Conservation (phyloP, 2,888 invertebrate genomes). For the Aelia acuminata region DNA sequence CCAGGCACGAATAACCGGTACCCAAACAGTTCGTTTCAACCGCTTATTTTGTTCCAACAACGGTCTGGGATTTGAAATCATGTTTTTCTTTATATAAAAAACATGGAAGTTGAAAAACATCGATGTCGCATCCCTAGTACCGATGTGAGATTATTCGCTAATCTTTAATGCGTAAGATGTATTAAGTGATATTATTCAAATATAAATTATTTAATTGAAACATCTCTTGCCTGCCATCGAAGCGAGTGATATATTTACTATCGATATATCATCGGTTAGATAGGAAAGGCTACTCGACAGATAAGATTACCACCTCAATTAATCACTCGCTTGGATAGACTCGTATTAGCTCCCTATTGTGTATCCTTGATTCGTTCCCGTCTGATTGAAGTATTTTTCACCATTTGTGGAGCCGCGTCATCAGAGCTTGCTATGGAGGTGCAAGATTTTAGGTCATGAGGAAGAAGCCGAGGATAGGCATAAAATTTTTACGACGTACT, state of each 20-base stretch:
- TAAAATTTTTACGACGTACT: slow-evolving; percentile 9
- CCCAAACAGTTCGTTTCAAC: too few relatives aligned
- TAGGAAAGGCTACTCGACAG: background rate
- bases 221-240: background rate
- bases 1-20: too few relatives aligned
- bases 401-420: background rate
- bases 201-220: background rate
- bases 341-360: background rate
- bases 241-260: background rate
- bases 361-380: background rate
- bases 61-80: too few relatives aligned
- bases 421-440: background rate
- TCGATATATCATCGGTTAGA: background rate
- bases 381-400: background rate
- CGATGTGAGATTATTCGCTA: too few relatives aligned
- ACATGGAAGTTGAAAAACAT: too few relatives aligned
- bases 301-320: background rate
- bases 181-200: too few relatives aligned
- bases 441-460: background rate
- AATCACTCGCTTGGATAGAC: background rate
- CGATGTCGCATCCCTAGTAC: too few relatives aligned
- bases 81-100: too few relatives aligned
- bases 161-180: too few relatives aligned
- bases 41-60: too few relatives aligned
- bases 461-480: background rate